These are phyloP conservation scores for Rhagophthalmus giganteus DNA, from an alignment of 2,888 invertebrate species.

Conservation along the genomic window DNA sequence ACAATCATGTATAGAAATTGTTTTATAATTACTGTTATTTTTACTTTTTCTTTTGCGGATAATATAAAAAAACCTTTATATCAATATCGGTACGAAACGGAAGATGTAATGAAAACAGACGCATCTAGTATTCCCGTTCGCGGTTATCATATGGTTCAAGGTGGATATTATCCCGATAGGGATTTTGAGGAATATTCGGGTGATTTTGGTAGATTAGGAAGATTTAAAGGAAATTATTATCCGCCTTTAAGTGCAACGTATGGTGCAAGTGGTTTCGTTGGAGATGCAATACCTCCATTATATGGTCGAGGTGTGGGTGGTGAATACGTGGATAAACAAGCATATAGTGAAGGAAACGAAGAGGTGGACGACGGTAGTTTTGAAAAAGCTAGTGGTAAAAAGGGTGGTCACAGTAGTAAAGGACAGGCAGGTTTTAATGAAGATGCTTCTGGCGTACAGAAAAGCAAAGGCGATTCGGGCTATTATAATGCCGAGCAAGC, in stretches of 20 bases:
- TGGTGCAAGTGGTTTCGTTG: constrained; percentile 44
- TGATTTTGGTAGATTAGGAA: constrained; percentile 4
- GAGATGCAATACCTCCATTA: constrained; percentile 25
- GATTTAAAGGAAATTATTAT: constrained; percentile 29
- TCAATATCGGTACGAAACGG: constrained; percentile 50
- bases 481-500: constrained; percentile 62
- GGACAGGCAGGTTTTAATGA: constrained; percentile 62
- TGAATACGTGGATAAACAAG: constrained; percentile 60
- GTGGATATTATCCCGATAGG: constrained; percentile 60
- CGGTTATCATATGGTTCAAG: constrained; percentile 64
- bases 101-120: constrained; percentile 52
- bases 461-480: constrained; percentile 56
- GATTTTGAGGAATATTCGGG: constrained; percentile 13
- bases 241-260: constrained; percentile 24
- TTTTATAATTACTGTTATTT: background rate
- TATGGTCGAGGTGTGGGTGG: constrained; percentile 43
- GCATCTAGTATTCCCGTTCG: constrained; percentile 52
- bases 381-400: constrained; percentile 60
- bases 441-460: constrained; percentile 56
- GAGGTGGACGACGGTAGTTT: constrained; percentile 61
- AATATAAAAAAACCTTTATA: constrained; percentile 42
- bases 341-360: constrained; percentile 62
- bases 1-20: constrained; percentile 24
- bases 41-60: constrained; percentile 13
- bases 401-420: constrained; percentile 61